Evolutionary conservation across 2,888 invertebrate genomes (phyloP), one percentile per base, ranked within the genome.

Genomic region (Yponomeuta cagnagella): DNA sequence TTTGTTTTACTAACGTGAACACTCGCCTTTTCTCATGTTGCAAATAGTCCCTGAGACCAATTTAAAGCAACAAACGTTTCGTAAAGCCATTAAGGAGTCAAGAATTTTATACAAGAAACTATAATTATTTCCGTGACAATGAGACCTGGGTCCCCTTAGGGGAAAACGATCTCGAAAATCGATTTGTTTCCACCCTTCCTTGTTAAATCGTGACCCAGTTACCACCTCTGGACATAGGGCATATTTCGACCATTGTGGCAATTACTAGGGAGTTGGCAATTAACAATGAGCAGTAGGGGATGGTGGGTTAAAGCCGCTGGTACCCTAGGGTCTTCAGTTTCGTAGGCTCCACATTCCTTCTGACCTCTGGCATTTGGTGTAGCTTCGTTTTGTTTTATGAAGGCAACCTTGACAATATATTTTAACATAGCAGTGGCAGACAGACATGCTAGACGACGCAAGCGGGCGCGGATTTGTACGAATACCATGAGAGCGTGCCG

Each of bases 201-300:
- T 58, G 12, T 72, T 74, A 75, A 78, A 68, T 58, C 78, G 79
- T 82, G 85, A 83, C 85, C 85, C 75, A 82, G 75, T 83, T 84
- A 78, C 74, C 10, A 6, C 30, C 30, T 64, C n/a, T 31, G 77
- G 77, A 81, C 72, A 72, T 82, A 82, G 83, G 82, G 81, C 80
- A 83, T 82, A 84, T 83, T 82, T 80, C 76, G 80, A 77, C 79
- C 48, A 10, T 58, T 5, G 52, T 4, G 2, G 15, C 10, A 15
- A 58, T 58, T 58, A 15, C 52, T 15, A 58, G 52, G 52, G 52
- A 58, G 52, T 12, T 15, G 12, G 15, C 15, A 1, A 15, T 12
- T 58, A 4, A 15, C 52, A 2, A 52, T 10, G 52, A 1, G 43
- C 8, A 43, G 43, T 43, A 43, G 3, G 52, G 52, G 52, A 6